Evolutionary conservation across 2,113 vertebrate species (phyloP), one percentile per base, ranked within the genome.

Genomic region (Oenanthe oenanthe): DNA sequence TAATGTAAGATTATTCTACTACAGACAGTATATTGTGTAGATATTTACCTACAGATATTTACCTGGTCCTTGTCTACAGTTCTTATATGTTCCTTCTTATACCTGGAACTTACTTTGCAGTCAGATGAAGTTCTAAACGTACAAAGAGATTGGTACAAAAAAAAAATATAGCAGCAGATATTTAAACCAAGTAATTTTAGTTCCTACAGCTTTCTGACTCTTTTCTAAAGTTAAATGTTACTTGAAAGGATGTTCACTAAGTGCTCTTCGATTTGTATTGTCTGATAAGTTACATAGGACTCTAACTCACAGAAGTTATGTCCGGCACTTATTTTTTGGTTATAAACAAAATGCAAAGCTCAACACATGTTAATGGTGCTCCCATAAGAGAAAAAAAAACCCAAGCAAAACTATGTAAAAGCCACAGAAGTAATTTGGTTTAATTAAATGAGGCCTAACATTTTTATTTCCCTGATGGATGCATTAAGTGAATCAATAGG

Each of bases 401-500:
- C 1, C 20, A 85, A 68, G 10, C 87, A 93, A 80, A 96, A 93
- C 51, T 89, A 82, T 90, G 87, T 80, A 91, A 95, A 96, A 92
- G 21, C 63, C 43, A 83, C 85, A 79, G 17, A 96, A 96, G 95
- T 96, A 95, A 96, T 96, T 95, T 95, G 56, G 51, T 94, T 93
- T 96, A 97, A 97, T 97, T 97, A 96, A 91, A 87, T 78, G 87
- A 89, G 45, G 56, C 43, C 92, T 68, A 95, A 95, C 82, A 76
- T 95, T 92, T 95, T 94, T 94, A 96, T 96, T 96, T 96, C 95
- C 96, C 95, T 75, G 47, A 95, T 94, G 94, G 36, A 74, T 66
- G 61, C 75, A 95, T 97, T 96, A 93, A 81, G 56, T 82, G 58
- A 96, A 96, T 97, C 97, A 93, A 97, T 96, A 96, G 10, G 71